Evolutionary conservation across 2,888 invertebrate genomes (phyloP), one percentile per base, ranked within the genome.

Genomic region (Formica aserva): DNA sequence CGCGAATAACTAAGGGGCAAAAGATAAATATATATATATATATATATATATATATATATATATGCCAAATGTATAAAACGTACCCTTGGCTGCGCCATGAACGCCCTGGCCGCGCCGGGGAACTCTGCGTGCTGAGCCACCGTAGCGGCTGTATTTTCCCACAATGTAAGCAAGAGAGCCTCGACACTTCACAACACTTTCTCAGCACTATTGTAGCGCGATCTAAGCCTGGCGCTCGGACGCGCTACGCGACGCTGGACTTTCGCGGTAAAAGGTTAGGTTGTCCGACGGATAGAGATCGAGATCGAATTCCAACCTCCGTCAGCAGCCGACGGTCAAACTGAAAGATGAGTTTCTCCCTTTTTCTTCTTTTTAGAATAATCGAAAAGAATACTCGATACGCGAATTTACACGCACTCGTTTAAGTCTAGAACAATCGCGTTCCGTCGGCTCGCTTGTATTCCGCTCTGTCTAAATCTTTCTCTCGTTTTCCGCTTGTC

Each of bases 61-160:
- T n/a, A 15, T 35, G 35, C 72, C 72, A 41, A 74, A 32, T 22
- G 57, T 29, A n/a, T 52, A 84, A 90, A 95, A 96, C 97, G 96
- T 97, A 97, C 97, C 97, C 97, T 97, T 97, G 97, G 97, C 97
- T 97, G 97, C 96, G 97, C 97, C 97, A 97, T 97, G 97, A 96
- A 97, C 96, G 96, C 97, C 96, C 97, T 97, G 96, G 96, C 97
- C 96, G 96, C 96, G 95, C 95, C 95, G 95, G 95, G 95, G 95
- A 95, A 95, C 94, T 95, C 95, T 95, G 95, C 95, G 95, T 95
- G 95, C 95, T 95, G 95, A 95, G 95, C 95, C 95, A 95, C 95
- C 95, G 95, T 95, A 95, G 95, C 95, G 94, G 94, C 94, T 95
- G 92, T 95, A 93, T 94, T 94, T 94, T 95, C 94, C 94, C 94